These are phyloP conservation scores for Anolis sagrei DNA, from an alignment of 2,113 vertebrate genomes.

Conservation along the genomic window DNA sequence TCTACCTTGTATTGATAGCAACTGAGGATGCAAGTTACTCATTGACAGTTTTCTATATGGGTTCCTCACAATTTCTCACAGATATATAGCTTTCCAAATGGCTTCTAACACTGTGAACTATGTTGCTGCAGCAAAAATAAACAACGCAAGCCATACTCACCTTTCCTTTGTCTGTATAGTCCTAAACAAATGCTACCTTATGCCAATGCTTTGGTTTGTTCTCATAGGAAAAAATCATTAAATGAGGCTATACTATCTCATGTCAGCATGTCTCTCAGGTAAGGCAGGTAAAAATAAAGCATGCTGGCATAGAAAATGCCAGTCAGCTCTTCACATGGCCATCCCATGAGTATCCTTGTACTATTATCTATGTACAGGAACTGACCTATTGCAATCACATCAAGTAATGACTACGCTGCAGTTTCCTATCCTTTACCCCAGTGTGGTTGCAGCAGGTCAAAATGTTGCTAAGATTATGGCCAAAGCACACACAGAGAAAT, in stretches of 20 bases:
- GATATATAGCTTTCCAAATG: not conserved
- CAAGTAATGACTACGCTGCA: not conserved
- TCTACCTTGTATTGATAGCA: not conserved
- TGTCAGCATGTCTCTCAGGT: not conserved
- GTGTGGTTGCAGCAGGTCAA: not conserved
- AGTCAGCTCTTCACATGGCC: not conserved
- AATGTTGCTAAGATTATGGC: not conserved
- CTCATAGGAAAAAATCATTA: not conserved
- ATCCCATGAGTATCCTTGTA: not conserved
- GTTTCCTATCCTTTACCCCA: not conserved
- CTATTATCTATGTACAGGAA: not conserved
- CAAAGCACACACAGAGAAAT: not conserved
- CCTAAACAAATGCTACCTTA: not conserved
- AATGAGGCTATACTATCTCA: not conserved
- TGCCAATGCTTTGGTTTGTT: not conserved
- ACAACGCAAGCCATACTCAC: not conserved
- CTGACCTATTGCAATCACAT: not conserved
- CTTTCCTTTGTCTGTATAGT: not conserved
- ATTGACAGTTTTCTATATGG: not conserved
- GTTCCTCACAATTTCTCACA: not conserved
- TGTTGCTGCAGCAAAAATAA: no score
- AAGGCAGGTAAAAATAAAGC: not conserved
- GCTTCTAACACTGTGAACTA: not conserved
- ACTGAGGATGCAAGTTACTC: not conserved
- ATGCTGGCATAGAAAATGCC: not conserved